Evolutionary conservation across 1,140 invertebrate species (phyloP).

Genomic region (Drepana arcuata): DNA sequence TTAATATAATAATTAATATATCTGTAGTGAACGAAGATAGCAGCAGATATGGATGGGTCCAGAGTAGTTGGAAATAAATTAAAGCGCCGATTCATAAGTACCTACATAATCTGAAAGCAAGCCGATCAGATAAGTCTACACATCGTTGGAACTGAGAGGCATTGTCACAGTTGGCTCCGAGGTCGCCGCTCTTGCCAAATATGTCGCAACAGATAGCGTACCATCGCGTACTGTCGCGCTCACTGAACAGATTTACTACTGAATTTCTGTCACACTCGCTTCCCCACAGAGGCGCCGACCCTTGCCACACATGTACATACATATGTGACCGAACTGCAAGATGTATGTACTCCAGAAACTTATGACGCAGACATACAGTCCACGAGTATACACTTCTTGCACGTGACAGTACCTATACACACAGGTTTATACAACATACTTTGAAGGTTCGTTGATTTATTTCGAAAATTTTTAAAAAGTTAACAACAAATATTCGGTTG

Average conservation of each 20-base stretch:
- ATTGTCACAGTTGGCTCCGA: constrained; percentile 54
- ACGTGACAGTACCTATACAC: too few species aligned
- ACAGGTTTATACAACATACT: constrained; percentile 10
- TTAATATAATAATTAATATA: too few species aligned
- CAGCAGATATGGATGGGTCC: too few species aligned
- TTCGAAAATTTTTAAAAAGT: constrained; percentile 22
- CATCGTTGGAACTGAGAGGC: constrained; percentile 22
- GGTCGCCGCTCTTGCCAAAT: constrained; percentile 48
- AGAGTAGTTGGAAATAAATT: too few species aligned
- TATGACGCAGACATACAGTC: too few species aligned
- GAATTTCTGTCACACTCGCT: constrained; percentile 32
- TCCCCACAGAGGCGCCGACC: constrained; percentile 17
- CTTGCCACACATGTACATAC: constrained; percentile 3
- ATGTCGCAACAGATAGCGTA: constrained; percentile 47
- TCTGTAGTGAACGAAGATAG: too few species aligned
- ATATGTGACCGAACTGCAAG: constrained; percentile 1
- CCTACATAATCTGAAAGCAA: constrained; percentile 29
- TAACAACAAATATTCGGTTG: constrained; percentile 10
- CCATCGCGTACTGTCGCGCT: constrained; percentile 9
- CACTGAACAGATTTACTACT: constrained; percentile 40
- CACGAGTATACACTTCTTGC: too few species aligned
- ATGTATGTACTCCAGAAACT: too few species aligned
- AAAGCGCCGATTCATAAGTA: too few species aligned
- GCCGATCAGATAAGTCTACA: constrained; percentile 33
- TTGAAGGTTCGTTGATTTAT: constrained; percentile 19